A percentile compares a stretch with the other conserved stretches of the same genome.
Conservation (phyloP, 2,888 invertebrate genomes). For the Synanthedon formicaeformis region DNA sequence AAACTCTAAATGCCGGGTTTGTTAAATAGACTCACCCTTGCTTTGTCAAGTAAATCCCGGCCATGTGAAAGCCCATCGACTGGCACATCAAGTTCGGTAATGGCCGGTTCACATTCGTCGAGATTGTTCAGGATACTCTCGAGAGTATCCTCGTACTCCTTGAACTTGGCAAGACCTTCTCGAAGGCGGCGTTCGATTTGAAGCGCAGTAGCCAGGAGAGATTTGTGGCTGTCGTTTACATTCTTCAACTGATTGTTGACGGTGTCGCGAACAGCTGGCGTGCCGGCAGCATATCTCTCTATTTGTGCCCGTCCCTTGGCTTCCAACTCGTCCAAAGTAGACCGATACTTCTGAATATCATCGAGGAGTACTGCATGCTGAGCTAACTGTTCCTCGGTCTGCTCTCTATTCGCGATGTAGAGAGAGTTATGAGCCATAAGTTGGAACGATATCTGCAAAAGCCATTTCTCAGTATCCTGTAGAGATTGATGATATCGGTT, state of each 20-base stretch:
- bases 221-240: slow-evolving; percentile 93
- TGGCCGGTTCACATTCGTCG: slow-evolving; percentile 82
- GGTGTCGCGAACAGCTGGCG: slow-evolving; percentile 79
- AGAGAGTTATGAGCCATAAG: slow-evolving; percentile 96
- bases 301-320: slow-evolving; percentile 87
- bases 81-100: slow-evolving; percentile 80
- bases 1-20: too few relatives aligned
- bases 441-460: slow-evolving; percentile 93
- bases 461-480: slow-evolving; percentile 96
- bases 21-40: slow-evolving; percentile 69
- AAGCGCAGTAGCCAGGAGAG: slow-evolving; percentile 86
- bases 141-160: slow-evolving; percentile 91
- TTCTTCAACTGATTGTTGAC: slow-evolving; percentile 90
- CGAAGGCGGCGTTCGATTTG: slow-evolving; percentile 90
- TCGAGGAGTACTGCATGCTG: slow-evolving; percentile 82
- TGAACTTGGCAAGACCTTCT: slow-evolving; percentile 91
- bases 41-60: slow-evolving; percentile 78
- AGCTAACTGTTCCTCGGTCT: slow-evolving; percentile 91
- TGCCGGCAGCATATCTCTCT: slow-evolving; percentile 78
- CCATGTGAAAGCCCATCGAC: slow-evolving; percentile 81
- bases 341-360: slow-evolving; percentile 87
- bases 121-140: slow-evolving; percentile 86
- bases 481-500: slow-evolving; percentile 88
- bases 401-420: slow-evolving; percentile 90
- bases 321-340: slow-evolving; percentile 83